phyloP scores from a whole-genome alignment of 2,888 invertebrate species.

The Pyrgus malvae region DNA sequence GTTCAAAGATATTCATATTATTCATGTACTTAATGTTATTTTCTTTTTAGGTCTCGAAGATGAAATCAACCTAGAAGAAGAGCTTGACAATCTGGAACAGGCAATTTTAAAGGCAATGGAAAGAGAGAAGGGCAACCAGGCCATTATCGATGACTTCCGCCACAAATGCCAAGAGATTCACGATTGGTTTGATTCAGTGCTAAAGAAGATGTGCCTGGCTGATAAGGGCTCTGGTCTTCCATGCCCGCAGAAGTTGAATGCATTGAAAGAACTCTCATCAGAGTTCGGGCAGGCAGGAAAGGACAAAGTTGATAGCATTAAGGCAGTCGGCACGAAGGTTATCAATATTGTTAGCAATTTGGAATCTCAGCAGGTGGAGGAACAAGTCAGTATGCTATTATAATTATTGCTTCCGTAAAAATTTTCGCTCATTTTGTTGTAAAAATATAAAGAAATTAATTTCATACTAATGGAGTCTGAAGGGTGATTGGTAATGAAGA shows the following conservation, averaged over 20 bases:
- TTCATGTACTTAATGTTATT: background rate
- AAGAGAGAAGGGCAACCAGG: conserved; percentile 88
- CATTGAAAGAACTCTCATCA: conserved; percentile 86
- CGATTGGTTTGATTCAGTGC: conserved; percentile 90
- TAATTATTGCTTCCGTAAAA: background rate
- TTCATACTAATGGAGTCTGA: too few relatives aligned
- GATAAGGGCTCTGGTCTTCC: conserved; percentile 93
- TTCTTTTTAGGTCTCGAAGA: conserved; percentile 81
- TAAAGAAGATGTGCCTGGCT: conserved; percentile 90
- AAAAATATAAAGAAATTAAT: too few relatives aligned
- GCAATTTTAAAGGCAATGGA: conserved; percentile 87
- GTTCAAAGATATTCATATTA: background rate
- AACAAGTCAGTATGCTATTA: conserved; percentile 82
- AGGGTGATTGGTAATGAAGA: background rate
- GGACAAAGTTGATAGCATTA: conserved; percentile 86
- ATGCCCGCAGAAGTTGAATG: conserved; percentile 89
- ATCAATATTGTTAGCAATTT: conserved; percentile 92
- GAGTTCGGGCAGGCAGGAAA: conserved; percentile 89
- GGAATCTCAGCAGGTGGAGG: conserved; percentile 95
- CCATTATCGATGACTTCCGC: conserved; percentile 89
- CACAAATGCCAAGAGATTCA: conserved; percentile 88
- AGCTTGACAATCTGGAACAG: conserved; percentile 86
- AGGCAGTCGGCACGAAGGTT: conserved; percentile 86
- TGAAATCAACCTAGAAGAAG: conserved; percentile 86
- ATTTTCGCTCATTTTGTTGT: background rate